Percentiles rank a stretch among this genome's conserved stretches.
Evolutionary conservation across 2,113 vertebrate species (phyloP).

Genomic region (Aphyosemion australe): DNA sequence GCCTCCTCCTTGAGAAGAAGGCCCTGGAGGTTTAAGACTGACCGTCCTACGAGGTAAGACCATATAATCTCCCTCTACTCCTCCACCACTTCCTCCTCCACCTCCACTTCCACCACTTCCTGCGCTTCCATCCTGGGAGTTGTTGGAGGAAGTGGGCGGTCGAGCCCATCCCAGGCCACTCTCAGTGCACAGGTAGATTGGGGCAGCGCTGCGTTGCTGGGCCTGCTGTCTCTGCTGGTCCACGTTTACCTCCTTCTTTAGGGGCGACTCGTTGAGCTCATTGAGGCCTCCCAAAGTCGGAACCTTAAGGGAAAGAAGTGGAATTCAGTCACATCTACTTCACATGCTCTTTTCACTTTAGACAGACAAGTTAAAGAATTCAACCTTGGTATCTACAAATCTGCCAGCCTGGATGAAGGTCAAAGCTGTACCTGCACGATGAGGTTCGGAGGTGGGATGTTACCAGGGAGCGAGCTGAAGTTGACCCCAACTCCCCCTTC

Average conservation of each 20-base stretch:
- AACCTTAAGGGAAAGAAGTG: slow-evolving; percentile 72
- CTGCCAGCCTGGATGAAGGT: not conserved
- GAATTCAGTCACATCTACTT: not conserved
- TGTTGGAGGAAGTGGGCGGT: slow-evolving; percentile 72
- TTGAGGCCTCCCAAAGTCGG: slow-evolving; percentile 86
- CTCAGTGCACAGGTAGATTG: slow-evolving; percentile 94
- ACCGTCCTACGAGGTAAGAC: slow-evolving; percentile 91
- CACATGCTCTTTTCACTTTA: not conserved
- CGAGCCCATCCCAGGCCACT: slow-evolving; percentile 89
- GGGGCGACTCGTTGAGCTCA: slow-evolving; percentile 84
- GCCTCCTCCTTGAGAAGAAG: slow-evolving; percentile 66
- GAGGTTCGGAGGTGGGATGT: slow-evolving; percentile 90
- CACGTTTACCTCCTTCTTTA: slow-evolving; percentile 86
- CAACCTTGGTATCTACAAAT: not conserved
- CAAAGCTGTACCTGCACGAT: slow-evolving; percentile 82
- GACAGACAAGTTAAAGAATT: not conserved
- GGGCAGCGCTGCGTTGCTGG: slow-evolving; percentile 70
- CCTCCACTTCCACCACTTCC: slow-evolving; percentile 66
- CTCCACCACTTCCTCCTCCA: slow-evolving; percentile 63
- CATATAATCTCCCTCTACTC: slow-evolving; percentile 94
- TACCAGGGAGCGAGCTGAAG: slow-evolving; percentile 92
- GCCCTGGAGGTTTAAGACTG: slow-evolving; percentile 88
- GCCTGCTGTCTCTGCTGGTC: slow-evolving; percentile 81
- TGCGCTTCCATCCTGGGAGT: slow-evolving; percentile 70
- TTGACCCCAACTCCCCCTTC: slow-evolving; percentile 88